Percentiles rank a stretch among this genome's conserved stretches.
Evolutionary conservation across 2,113 vertebrate species (phyloP).

Genomic region (Oophaga pumilio): DNA sequence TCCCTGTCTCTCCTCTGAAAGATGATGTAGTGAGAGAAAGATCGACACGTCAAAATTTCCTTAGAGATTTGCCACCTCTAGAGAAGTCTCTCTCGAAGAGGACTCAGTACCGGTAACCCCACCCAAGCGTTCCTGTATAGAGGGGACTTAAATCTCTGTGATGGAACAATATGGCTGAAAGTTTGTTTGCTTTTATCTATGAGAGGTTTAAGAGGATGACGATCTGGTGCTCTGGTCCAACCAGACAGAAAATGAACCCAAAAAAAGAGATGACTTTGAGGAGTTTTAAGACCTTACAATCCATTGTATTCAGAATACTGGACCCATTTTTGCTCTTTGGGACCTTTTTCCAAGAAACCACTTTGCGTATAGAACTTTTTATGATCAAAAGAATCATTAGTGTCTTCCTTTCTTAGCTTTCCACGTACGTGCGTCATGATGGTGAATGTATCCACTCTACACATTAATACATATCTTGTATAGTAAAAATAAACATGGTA

Average conservation of each 20-base stretch:
- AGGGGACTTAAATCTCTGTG: no score
- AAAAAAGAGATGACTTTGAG: background rate
- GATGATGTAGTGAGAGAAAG: no score
- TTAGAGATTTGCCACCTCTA: no score
- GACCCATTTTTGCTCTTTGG: background rate
- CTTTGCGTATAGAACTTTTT: background rate
- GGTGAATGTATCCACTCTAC: slow-evolving; percentile 3
- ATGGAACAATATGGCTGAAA: no score
- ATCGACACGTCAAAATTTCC: no score
- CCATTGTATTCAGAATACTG: background rate
- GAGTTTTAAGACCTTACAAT: background rate
- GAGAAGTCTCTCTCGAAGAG: no score
- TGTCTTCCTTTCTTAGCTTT: background rate
- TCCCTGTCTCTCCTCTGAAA: no score
- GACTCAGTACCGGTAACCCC: no score
- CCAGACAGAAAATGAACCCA: background rate
- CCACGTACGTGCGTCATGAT: background rate
- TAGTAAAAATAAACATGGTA: slow-evolving; percentile 17
- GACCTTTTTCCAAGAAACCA: background rate
- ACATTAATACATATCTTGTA: slow-evolving; percentile 12
- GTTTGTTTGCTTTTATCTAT: no score
- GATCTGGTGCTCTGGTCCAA: no score
- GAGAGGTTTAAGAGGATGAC: no score
- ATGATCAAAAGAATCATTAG: background rate
- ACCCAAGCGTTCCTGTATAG: no score